Percentiles rank a stretch among this genome's conserved stretches.
Conservation (phyloP, 2,888 invertebrate genomes). For the Yponomeuta malinellus region DNA sequence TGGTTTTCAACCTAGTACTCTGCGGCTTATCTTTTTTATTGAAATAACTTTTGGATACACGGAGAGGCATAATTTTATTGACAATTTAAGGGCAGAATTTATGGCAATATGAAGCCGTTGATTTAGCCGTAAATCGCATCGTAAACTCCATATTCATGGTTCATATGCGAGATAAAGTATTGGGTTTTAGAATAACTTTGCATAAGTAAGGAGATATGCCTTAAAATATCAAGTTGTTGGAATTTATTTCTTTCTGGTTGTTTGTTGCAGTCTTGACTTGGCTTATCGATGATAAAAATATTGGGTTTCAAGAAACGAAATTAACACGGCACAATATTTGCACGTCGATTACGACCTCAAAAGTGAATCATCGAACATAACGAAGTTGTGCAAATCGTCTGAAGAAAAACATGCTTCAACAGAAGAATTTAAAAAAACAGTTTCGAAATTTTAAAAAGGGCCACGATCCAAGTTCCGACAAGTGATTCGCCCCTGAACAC, state of each 20-base stretch:
- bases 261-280: background rate
- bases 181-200: constrained; percentile 43
- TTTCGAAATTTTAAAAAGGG: too few species aligned
- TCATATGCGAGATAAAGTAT: constrained; percentile 46
- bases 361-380: too few species aligned
- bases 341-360: too few species aligned
- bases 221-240: constrained; percentile 18
- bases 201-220: constrained; percentile 12
- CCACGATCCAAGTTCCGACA: too few species aligned
- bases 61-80: constrained; percentile 33
- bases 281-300: background rate
- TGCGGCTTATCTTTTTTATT: background rate
- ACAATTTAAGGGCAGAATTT: constrained; percentile 58
- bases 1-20: background rate
- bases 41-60: background rate
- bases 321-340: background rate
- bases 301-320: background rate
- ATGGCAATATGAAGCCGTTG: constrained; percentile 57
- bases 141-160: constrained; percentile 54
- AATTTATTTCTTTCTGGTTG: constrained; percentile 19
- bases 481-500: background rate
- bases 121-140: constrained; percentile 60
- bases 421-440: too few species aligned
- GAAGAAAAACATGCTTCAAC: too few species aligned
- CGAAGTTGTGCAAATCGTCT: too few species aligned